Evolutionary conservation across 2,888 invertebrate species (phyloP).

Genomic region (Caenorhabditis doughertyi): DNA sequence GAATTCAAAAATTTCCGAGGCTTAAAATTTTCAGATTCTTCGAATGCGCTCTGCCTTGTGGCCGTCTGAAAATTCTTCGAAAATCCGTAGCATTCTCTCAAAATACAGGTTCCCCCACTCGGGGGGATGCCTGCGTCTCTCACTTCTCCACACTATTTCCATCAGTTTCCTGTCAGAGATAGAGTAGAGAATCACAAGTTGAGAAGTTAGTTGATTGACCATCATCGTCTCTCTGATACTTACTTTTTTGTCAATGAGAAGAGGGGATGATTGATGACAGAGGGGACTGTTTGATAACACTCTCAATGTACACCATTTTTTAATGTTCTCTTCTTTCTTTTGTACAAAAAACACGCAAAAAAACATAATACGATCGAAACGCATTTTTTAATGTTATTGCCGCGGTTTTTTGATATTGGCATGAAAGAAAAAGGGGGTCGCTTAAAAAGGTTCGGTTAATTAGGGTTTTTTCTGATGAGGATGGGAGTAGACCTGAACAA

Average conservation of each 20-base stretch:
- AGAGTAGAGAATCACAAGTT: constrained; percentile 15
- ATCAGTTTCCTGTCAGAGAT: neutral
- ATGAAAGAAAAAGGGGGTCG: no score
- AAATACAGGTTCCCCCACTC: no score
- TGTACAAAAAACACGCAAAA: constrained; percentile 18
- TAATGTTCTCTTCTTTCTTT: constrained; percentile 11
- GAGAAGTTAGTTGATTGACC: constrained; percentile 25
- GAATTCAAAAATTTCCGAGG: neutral
- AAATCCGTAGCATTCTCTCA: neutral
- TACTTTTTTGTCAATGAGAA: constrained; percentile 4
- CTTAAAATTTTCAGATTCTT: neutral
- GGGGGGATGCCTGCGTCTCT: constrained; percentile 28
- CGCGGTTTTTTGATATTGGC: neutral
- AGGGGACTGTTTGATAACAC: constrained; percentile 2
- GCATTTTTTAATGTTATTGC: no score
- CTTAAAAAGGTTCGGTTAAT: no score
- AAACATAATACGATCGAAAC: no score
- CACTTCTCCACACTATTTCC: neutral
- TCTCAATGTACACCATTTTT: constrained; percentile 9
- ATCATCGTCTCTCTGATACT: constrained; percentile 2
- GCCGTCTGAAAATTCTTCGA: constrained; percentile 6
- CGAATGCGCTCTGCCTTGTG: neutral
- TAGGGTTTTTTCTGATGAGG: no score
- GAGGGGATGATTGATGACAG: neutral
- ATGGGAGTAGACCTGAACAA: no score